These are phyloP conservation scores for Ommatoiulus sabulosus DNA, from an alignment of 2,888 invertebrate species.

Conservation along the genomic window DNA sequence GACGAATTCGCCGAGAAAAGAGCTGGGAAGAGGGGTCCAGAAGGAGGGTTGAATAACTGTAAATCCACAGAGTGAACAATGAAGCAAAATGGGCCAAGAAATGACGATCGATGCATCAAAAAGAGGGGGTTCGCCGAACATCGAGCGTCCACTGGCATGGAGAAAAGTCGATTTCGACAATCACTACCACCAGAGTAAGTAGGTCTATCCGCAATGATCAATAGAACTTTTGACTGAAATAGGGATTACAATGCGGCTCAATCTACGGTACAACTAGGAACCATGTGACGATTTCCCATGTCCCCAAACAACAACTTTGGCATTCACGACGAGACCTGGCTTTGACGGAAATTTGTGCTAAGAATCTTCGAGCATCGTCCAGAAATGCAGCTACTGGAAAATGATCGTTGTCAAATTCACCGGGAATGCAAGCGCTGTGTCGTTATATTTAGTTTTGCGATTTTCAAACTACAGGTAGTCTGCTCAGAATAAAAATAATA, in stretches of 20 bases:
- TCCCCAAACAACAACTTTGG: constrained; percentile 42
- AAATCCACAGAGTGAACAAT: constrained; percentile 48
- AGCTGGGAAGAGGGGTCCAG: constrained; percentile 31
- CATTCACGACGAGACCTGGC: background rate
- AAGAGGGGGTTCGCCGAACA: constrained; percentile 1
- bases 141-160: constrained; percentile 44
- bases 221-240: constrained; percentile 47
- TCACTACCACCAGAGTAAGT: constrained; percentile 37
- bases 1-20: constrained; percentile 50
- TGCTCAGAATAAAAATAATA: background rate
- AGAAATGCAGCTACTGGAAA: background rate
- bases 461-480: background rate
- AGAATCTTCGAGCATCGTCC: background rate
- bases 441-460: background rate
- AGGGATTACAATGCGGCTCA: constrained; percentile 47
- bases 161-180: constrained; percentile 47
- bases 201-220: constrained; percentile 48
- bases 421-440: no score
- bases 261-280: background rate
- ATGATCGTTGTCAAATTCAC: background rate
- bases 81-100: constrained; percentile 47
- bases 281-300: constrained; percentile 41
- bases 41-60: constrained; percentile 49
- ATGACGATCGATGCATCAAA: constrained; percentile 48
- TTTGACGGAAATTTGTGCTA: background rate